These are phyloP conservation scores for Drosophila macrothrix DNA, from an alignment of 2,888 invertebrate species.

Conservation along the genomic window DNA sequence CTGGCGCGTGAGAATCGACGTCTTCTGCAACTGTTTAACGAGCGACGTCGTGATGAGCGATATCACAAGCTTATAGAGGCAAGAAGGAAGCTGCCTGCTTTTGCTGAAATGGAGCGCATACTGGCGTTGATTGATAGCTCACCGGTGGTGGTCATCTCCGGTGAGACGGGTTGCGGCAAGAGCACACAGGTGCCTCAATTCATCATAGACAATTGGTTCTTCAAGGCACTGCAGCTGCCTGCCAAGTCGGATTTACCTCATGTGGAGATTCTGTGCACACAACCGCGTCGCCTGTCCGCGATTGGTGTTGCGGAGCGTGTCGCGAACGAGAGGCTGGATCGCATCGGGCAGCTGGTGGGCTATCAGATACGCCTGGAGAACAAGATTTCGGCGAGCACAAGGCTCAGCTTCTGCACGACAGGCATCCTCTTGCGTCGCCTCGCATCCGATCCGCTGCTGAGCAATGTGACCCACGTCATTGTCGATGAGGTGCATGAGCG, in stretches of 20 bases:
- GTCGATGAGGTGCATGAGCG: constrained; percentile 98
- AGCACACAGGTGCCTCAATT: constrained; percentile 97
- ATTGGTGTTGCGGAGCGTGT: constrained; percentile 97
- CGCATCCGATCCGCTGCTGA: constrained; percentile 91
- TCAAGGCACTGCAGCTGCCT: constrained; percentile 74
- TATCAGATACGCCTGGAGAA: constrained; percentile 92
- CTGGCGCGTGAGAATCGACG: constrained; percentile 87
- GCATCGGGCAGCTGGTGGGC: constrained; percentile 85
- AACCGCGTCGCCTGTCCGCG: constrained; percentile 96
- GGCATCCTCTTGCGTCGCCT: constrained; percentile 94
- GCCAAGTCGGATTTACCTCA: constrained; percentile 87
- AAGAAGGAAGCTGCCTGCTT: constrained; percentile 90
- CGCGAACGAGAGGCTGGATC: constrained; percentile 93
- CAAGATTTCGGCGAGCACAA: constrained; percentile 91
- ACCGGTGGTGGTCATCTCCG: constrained; percentile 88
- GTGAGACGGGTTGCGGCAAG: constrained; percentile 94
- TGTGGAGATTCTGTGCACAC: constrained; percentile 95
- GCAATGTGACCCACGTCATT: constrained; percentile 92
- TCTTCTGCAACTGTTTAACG: constrained; percentile 88
- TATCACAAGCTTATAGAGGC: constrained; percentile 89
- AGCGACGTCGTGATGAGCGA: constrained; percentile 87
- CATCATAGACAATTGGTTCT: constrained; percentile 94
- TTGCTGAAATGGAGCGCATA: constrained; percentile 89
- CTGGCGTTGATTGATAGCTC: constrained; percentile 88
- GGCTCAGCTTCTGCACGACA: constrained; percentile 96